phyloP scores from a whole-genome alignment of 2,113 vertebrate genomes.

The Clupea harengus region DNA sequence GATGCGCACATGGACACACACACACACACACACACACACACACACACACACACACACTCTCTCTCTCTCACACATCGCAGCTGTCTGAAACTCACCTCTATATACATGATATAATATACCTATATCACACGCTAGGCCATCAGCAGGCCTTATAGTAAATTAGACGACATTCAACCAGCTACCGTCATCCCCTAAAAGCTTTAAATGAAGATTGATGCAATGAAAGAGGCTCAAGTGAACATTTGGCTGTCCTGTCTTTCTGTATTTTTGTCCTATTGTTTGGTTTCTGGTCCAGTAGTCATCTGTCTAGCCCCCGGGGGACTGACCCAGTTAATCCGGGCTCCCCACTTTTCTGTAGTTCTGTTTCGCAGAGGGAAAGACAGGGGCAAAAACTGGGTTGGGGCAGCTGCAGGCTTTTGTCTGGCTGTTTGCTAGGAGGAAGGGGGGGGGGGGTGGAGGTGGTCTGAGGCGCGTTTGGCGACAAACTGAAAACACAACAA shows the following conservation, averaged over 20 bases:
- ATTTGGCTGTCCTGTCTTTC: neutral
- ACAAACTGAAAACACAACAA: neutral
- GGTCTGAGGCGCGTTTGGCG: neutral
- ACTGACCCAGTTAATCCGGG: constrained; percentile 38
- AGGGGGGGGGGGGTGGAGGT: neutral
- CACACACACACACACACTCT: neutral
- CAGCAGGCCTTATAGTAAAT: neutral
- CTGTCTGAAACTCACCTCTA: no score
- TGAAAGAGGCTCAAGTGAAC: neutral
- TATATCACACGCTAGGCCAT: neutral
- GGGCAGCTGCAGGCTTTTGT: constrained; percentile 16
- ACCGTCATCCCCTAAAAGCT: neutral
- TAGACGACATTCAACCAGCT: neutral
- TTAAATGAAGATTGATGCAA: neutral
- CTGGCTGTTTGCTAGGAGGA: neutral
- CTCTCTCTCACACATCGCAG: neutral
- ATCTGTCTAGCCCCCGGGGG: constrained; percentile 8
- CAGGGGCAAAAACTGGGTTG: neutral
- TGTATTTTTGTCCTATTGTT: constrained; percentile 19
- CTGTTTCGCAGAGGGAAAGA: neutral
- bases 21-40: neutral
- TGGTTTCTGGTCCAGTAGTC: constrained; percentile 23
- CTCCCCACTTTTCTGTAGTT: constrained; percentile 6
- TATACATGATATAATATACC: no score
- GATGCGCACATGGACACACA: neutral